Evolutionary conservation across 2,888 invertebrate species (phyloP).

Genomic region (Dilophus febrilis): DNA sequence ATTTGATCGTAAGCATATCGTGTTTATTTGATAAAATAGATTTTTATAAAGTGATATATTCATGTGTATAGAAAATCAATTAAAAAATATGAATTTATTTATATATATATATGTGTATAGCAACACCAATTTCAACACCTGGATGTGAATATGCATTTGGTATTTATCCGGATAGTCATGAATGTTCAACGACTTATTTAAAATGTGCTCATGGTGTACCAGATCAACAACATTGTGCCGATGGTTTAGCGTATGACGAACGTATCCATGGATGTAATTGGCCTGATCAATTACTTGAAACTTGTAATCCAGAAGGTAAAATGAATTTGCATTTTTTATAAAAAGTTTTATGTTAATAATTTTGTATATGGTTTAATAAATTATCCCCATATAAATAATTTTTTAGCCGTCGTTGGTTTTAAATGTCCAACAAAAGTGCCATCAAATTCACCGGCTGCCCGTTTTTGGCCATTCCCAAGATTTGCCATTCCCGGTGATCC

Average conservation of each 20-base stretch:
- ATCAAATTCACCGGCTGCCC: conserved; percentile 60
- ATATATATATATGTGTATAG: no score
- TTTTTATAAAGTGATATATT: no score
- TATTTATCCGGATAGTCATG: conserved; percentile 60
- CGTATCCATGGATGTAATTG: conserved; percentile 81
- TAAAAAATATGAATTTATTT: no score
- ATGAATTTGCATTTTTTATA: no score
- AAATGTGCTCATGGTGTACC: conserved; percentile 75
- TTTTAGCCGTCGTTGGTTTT: conserved; percentile 73
- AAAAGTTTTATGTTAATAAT: background rate
- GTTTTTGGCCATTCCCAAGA: conserved; percentile 85
- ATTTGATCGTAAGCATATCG: conserved; percentile 59
- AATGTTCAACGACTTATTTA: conserved; percentile 71
- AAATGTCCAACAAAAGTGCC: conserved; percentile 78
- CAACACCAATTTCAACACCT: conserved; percentile 59
- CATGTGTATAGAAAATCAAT: no score
- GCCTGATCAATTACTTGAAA: conserved; percentile 76
- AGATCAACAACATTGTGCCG: conserved; percentile 62
- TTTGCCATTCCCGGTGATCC: conserved; percentile 80
- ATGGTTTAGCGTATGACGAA: conserved; percentile 77
- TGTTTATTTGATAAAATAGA: no score
- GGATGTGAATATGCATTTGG: conserved; percentile 83
- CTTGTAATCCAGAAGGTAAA: conserved; percentile 76
- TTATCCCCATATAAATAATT: no score
- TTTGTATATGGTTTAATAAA: no score